Percentiles rank a stretch among this genome's conserved stretches.
phyloP scores from a whole-genome alignment of 2,888 invertebrate species.

The Tanytarsus gracilentus region DNA sequence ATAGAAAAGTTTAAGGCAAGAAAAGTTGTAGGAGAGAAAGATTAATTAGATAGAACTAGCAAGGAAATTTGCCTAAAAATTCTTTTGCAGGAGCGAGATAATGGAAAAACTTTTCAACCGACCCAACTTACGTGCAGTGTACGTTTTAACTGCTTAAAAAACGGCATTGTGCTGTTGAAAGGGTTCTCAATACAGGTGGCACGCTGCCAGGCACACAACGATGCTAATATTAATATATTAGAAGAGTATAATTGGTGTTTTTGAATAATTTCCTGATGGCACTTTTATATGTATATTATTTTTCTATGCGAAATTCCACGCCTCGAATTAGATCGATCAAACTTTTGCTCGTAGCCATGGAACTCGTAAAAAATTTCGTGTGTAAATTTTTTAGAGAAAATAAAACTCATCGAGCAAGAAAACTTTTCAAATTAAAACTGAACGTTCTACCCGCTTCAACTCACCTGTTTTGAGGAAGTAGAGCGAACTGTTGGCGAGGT shows the following conservation, averaged over 20 bases:
- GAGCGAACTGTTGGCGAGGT: too few relatives aligned
- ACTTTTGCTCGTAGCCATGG: not conserved
- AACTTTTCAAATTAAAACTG: too few relatives aligned
- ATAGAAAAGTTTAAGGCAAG: too few relatives aligned
- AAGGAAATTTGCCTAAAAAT: not conserved
- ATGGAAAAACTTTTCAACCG: conserved; percentile 3
- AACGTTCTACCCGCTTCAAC: too few relatives aligned
- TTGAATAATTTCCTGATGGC: conserved; percentile 26
- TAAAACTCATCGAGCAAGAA: too few relatives aligned
- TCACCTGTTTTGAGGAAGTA: too few relatives aligned
- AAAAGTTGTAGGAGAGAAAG: too few relatives aligned
- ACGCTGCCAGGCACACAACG: conserved; percentile 20
- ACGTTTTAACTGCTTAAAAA: conserved; percentile 23
- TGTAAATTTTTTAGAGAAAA: too few relatives aligned
- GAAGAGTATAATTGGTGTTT: conserved; percentile 18
- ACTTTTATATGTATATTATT: too few relatives aligned
- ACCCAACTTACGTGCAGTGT: conserved; percentile 25
- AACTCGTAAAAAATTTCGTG: too few relatives aligned
- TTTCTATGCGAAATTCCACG: not conserved
- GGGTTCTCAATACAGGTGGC: not conserved
- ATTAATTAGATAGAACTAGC: not conserved
- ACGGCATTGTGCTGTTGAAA: conserved; percentile 21
- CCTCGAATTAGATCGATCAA: conserved; percentile 6
- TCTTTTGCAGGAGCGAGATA: too few relatives aligned
- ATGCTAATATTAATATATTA: conserved; percentile 18